Evolutionary conservation across 2,113 vertebrate species (phyloP).

Genomic region (Puffinus mauretanicus): DNA sequence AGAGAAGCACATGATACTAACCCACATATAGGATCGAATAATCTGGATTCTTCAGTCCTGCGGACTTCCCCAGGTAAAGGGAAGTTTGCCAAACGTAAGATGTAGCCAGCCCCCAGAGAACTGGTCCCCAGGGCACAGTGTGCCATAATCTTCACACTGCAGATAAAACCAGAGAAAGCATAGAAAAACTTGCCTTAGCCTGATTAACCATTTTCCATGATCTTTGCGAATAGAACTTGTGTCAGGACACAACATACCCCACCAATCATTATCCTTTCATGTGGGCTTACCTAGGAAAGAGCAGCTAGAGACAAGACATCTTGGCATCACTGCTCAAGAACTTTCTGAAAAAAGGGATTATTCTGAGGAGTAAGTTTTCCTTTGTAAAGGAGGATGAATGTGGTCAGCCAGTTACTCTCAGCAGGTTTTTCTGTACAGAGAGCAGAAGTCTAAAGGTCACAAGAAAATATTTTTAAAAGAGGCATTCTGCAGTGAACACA

Average conservation of each 20-base stretch:
- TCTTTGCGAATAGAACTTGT: not conserved
- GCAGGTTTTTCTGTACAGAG: not conserved
- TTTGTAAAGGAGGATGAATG: not conserved
- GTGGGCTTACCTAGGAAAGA: not conserved
- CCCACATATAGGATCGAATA: not conserved
- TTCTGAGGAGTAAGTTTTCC: not conserved
- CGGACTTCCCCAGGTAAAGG: not conserved
- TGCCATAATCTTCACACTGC: not conserved
- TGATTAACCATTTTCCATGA: not conserved
- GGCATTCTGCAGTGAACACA: not conserved
- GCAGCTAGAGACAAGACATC: not conserved
- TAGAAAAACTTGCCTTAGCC: not conserved
- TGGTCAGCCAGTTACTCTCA: no score
- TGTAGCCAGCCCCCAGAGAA: not conserved
- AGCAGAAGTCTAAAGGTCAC: not conserved
- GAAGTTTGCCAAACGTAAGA: not conserved
- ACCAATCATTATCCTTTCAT: fast-evolving
- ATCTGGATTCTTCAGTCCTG: not conserved
- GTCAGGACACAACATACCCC: not conserved
- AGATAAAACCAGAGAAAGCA: not conserved
- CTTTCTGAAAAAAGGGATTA: not conserved
- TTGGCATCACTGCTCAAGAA: not conserved
- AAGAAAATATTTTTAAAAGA: not conserved
- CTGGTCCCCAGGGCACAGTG: not conserved
- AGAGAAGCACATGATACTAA: not conserved